phyloP scores from a whole-genome alignment of 2,797 vertebrate species.

The Selene dorsalis region DNA sequence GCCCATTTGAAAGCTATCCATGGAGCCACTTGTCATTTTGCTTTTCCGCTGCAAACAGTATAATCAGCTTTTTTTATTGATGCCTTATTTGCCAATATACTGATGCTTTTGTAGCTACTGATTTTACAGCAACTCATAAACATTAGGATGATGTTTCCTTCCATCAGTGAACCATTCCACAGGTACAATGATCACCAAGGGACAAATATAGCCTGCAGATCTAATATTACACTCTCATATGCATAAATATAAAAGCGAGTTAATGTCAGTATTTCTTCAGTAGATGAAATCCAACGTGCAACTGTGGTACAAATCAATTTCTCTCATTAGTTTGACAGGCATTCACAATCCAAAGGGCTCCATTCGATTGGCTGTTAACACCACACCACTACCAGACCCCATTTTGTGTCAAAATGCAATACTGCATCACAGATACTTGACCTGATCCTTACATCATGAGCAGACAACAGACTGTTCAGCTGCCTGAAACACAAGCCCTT shows the following conservation, averaged over 20 bases:
- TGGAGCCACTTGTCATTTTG: not conserved
- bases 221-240: not conserved
- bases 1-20: not conserved
- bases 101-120: not conserved
- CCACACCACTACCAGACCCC: not conserved
- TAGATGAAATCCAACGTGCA: not conserved
- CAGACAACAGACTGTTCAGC: slow-evolving; percentile 47
- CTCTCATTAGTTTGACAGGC: not conserved
- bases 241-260: not conserved
- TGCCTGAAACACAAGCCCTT: slow-evolving; percentile 22
- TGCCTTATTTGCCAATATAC: not conserved
- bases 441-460: slow-evolving; percentile 8
- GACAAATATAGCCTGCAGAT: not conserved
- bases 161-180: not conserved
- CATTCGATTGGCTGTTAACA: not conserved
- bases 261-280: not conserved
- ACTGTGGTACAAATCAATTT: not conserved
- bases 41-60: not conserved
- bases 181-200: not conserved
- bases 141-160: not conserved
- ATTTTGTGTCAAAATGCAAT: not conserved
- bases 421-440: slow-evolving; percentile 29
- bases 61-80: not conserved
- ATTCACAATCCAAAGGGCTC: not conserved
- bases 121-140: not conserved